phyloP scores from a whole-genome alignment of 2,113 vertebrate genomes.

The Nycticorax nycticorax region DNA sequence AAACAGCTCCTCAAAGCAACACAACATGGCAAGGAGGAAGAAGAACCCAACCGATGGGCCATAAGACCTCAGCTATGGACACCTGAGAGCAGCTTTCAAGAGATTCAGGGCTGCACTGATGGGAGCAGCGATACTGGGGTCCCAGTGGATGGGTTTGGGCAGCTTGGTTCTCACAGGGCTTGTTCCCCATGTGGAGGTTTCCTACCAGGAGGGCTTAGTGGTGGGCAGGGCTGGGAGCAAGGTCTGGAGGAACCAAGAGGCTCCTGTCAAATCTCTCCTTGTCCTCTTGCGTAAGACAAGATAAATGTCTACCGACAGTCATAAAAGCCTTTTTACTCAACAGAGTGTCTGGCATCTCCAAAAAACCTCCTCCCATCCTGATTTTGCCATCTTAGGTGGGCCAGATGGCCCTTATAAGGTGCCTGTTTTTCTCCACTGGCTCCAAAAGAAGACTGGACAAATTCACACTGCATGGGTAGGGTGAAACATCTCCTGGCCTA shows the following conservation, averaged over 20 bases:
- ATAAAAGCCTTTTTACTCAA: background rate
- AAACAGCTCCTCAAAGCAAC: background rate
- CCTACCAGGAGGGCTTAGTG: background rate
- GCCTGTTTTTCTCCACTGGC: background rate
- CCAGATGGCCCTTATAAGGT: background rate
- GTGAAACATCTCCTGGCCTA: background rate
- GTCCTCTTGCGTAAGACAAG: background rate
- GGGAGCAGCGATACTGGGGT: background rate
- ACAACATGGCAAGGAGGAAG: background rate
- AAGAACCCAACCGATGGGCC: background rate
- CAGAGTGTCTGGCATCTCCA: background rate
- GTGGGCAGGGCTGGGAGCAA: background rate
- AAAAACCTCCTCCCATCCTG: background rate
- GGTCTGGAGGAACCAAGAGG: background rate
- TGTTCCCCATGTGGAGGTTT: background rate
- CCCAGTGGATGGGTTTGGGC: background rate
- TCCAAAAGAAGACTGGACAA: background rate
- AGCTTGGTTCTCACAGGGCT: background rate
- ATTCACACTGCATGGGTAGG: accelerated
- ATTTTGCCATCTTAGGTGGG: background rate
- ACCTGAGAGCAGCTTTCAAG: background rate
- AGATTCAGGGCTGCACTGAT: background rate
- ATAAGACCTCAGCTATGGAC: background rate
- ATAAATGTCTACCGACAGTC: background rate
- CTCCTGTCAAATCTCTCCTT: background rate